Evolutionary conservation across 2,113 vertebrate genomes (phyloP).

Genomic region (Ammodytes marinus): DNA sequence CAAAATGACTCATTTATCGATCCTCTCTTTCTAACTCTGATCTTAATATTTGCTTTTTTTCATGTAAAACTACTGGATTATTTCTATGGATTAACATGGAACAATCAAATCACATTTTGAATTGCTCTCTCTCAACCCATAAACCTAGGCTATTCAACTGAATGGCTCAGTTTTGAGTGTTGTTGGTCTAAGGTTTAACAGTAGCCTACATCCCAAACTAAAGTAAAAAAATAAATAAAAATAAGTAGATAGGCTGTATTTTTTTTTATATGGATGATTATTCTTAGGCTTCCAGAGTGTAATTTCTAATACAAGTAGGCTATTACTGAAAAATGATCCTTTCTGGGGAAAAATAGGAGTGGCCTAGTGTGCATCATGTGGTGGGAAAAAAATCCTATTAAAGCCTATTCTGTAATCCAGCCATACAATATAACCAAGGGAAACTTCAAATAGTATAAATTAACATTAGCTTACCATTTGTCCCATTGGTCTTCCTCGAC

Average conservation of each 20-base stretch:
- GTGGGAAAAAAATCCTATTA: too few relatives aligned
- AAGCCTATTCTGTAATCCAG: background rate
- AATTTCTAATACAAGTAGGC: background rate
- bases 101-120: background rate
- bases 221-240: background rate
- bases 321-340: background rate
- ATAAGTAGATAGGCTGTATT: too few relatives aligned
- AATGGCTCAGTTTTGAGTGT: too few relatives aligned
- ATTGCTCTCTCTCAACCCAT: too few relatives aligned
- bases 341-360: background rate
- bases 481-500: conserved; percentile 26
- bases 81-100: background rate
- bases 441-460: background rate
- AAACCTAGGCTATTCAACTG: too few relatives aligned
- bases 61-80: background rate
- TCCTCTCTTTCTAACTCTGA: too few relatives aligned
- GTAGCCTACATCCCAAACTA: background rate
- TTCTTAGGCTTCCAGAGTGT: too few relatives aligned
- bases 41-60: background rate
- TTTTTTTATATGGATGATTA: background rate
- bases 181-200: too few relatives aligned
- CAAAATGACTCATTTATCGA: background rate
- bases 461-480: conserved; percentile 65
- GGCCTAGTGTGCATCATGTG: background rate
- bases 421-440: too few relatives aligned